A percentile compares a stretch with the other conserved stretches of the same genome.
Conservation (phyloP, 2,797 vertebrate genomes). For the Schizopygopsis malacanthus region DNA sequence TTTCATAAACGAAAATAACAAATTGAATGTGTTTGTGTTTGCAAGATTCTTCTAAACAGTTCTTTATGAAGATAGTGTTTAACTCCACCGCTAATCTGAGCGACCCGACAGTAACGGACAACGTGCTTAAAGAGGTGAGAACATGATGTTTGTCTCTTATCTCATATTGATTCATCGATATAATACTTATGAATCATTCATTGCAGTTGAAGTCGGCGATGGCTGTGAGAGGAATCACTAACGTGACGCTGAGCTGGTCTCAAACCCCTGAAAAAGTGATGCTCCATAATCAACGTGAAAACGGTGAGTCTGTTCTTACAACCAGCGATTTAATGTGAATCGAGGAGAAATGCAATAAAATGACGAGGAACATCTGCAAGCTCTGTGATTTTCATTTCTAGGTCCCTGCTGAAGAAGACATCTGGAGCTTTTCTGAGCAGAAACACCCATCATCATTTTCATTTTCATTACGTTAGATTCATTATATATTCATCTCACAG, state of each 20-base stretch:
- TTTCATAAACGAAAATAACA: neutral
- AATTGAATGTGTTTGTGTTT: neutral
- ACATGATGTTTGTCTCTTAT: neutral
- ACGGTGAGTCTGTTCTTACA: too few relatives aligned
- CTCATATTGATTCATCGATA: neutral
- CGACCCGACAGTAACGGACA: neutral
- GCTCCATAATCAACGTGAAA: neutral
- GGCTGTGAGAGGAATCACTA: neutral
- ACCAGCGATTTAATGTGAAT: neutral
- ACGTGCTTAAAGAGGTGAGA: conserved; percentile 8
- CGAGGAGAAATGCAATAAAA: neutral
- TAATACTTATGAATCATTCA: neutral
- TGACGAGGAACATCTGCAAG: neutral
- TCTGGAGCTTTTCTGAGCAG: neutral
- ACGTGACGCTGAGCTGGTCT: conserved; percentile 13
- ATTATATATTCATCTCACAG: neutral
- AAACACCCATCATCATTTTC: neutral
- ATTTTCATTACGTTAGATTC: neutral
- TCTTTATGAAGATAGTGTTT: neutral
- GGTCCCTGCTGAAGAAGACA: neutral
- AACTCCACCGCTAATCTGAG: neutral
- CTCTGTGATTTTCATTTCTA: neutral
- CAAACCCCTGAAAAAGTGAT: neutral
- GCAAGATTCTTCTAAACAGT: neutral
- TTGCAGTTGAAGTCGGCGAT: neutral